These are phyloP conservation scores for Chirona hameri DNA, from an alignment of 2,888 invertebrate species.

Conservation along the genomic window DNA sequence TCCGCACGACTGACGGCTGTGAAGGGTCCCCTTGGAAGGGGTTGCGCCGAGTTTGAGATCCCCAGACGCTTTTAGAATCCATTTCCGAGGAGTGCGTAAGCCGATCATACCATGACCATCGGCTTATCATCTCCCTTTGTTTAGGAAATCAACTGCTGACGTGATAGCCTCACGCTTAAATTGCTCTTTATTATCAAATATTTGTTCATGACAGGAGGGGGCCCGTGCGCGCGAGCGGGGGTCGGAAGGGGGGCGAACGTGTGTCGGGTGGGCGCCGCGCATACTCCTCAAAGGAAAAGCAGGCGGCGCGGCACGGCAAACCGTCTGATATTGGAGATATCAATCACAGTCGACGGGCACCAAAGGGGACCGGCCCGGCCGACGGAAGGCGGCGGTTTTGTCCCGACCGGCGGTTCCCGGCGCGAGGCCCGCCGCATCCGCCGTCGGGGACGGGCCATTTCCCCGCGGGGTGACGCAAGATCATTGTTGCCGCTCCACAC, in stretches of 20 bases:
- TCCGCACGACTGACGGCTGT: neutral
- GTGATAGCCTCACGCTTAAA: constrained; percentile 22
- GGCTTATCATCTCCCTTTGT: constrained; percentile 5
- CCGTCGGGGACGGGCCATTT: no score
- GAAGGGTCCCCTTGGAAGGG: neutral
- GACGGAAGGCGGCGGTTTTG: no score
- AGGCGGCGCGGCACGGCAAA: neutral
- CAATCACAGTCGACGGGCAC: neutral
- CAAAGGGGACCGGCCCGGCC: neutral
- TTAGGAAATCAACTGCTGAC: constrained; percentile 2
- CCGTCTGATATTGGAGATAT: neutral
- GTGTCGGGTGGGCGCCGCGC: neutral
- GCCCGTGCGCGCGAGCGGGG: neutral
- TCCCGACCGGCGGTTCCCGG: no score
- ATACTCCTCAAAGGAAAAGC: constrained; percentile 1
- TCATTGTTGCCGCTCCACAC: no score
- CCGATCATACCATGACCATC: neutral
- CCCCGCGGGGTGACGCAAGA: no score
- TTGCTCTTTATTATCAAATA: constrained; percentile 26
- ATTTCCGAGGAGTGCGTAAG: neutral
- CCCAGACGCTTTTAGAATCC: neutral
- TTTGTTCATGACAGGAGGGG: constrained; percentile 24
- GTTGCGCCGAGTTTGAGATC: neutral
- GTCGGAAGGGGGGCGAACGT: neutral
- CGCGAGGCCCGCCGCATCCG: no score